Percentiles rank a stretch among this genome's conserved stretches.
phyloP scores from a whole-genome alignment of 2,113 vertebrate species.

The Dromaius novaehollandiae region DNA sequence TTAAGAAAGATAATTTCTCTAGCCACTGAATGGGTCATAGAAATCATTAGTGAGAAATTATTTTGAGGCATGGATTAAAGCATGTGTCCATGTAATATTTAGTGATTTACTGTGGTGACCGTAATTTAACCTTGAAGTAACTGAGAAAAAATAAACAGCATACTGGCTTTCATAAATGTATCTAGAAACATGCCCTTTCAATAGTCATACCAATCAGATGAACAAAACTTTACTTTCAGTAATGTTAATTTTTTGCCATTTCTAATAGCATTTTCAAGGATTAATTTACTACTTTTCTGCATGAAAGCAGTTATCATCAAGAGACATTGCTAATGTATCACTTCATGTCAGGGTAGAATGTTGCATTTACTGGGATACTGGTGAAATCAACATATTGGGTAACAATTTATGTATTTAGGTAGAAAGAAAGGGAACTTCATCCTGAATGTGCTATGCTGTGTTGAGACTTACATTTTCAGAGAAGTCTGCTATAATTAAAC shows the following conservation, averaged over 20 bases:
- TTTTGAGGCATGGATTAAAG: not conserved
- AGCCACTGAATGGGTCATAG: not conserved
- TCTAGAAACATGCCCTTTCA: not conserved
- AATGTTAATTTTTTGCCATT: not conserved
- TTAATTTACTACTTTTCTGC: not conserved
- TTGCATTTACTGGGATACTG: not conserved
- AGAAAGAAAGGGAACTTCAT: not conserved
- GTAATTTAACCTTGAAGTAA: not conserved
- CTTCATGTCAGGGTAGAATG: not conserved
- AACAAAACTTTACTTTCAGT: not conserved
- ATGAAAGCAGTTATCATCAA: not conserved
- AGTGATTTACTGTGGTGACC: not conserved
- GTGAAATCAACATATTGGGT: not conserved
- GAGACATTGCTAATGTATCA: not conserved
- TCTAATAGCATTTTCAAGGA: not conserved
- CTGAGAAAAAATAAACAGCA: not conserved
- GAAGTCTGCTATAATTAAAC: not conserved
- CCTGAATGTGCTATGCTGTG: not conserved
- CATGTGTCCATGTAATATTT: not conserved
- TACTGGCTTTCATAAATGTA: not conserved
- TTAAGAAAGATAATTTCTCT: not conserved
- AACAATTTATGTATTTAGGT: not conserved
- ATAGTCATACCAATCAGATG: not conserved
- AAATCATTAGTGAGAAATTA: not conserved
- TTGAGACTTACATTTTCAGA: not conserved